phyloP scores from a whole-genome alignment of 2,888 invertebrate genomes.

The Sylvicola fuscatus region DNA sequence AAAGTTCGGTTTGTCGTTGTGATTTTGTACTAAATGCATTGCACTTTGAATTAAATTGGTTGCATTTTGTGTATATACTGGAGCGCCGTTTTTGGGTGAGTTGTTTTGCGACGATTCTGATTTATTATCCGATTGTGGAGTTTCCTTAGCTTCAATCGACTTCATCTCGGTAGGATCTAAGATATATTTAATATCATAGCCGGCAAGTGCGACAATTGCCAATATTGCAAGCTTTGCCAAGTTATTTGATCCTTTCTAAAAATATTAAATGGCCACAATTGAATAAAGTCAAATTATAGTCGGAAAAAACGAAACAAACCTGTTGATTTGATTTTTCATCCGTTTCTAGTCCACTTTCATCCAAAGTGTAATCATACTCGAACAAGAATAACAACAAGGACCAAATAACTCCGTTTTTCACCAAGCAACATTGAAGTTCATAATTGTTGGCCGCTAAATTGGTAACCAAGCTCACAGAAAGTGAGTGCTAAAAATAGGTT shows the following conservation, averaged over 20 bases:
- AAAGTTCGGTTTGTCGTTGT: constrained; percentile 11
- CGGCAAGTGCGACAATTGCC: constrained; percentile 67
- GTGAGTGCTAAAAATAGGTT: constrained; percentile 37
- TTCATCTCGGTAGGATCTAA: constrained; percentile 9
- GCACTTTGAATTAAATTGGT: constrained; percentile 21
- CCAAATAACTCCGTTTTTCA: constrained; percentile 78
- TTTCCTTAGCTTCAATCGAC: constrained; percentile 10
- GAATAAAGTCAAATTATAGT: neutral
- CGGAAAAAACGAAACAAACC: constrained; percentile 8
- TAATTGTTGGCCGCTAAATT: constrained; percentile 70
- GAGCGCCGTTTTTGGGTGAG: constrained; percentile 7
- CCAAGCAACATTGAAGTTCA: constrained; percentile 58
- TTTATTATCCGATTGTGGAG: constrained; percentile 7
- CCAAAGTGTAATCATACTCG: constrained; percentile 90
- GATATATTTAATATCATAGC: constrained; percentile 29
- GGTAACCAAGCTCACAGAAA: constrained; percentile 79
- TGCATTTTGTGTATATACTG: constrained; percentile 23
- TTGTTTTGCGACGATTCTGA: constrained; percentile 4
- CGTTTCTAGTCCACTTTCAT: constrained; percentile 85
- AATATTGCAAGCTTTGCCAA: constrained; percentile 70
- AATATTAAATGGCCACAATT: neutral
- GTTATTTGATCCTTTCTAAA: constrained; percentile 76
- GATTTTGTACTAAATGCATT: constrained; percentile 17
- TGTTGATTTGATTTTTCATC: constrained; percentile 69
- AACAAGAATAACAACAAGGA: constrained; percentile 78